phyloP scores from a whole-genome alignment of 1,140 invertebrate genomes.

The Apocrypta bakeri region DNA sequence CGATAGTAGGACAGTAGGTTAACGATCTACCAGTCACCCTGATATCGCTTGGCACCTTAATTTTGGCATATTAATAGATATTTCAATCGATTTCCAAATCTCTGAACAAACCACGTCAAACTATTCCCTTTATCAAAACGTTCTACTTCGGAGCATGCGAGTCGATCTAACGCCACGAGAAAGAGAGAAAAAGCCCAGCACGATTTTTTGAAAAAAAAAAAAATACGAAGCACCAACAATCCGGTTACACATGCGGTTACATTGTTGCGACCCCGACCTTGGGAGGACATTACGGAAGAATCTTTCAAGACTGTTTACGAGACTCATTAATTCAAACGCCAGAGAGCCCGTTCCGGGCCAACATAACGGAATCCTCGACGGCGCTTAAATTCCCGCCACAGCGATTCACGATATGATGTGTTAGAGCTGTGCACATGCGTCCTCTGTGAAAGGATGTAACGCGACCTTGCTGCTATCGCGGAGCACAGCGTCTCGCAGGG shows the following conservation, averaged over 20 bases:
- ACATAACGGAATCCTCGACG: not conserved
- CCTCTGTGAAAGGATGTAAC: not conserved
- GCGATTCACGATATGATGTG: not conserved
- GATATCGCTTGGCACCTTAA: not conserved
- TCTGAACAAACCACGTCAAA: not conserved
- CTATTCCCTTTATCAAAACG: not conserved
- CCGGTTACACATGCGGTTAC: too few species aligned
- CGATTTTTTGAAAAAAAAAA: not conserved
- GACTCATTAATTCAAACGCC: conserved; percentile 16
- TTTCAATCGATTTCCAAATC: not conserved
- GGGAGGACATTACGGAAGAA: not conserved
- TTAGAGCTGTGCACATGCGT: not conserved
- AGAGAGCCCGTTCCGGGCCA: not conserved
- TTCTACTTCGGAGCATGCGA: not conserved
- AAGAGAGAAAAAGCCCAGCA: not conserved
- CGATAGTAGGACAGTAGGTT: not conserved
- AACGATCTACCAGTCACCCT: not conserved
- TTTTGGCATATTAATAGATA: not conserved
- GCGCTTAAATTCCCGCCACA: not conserved
- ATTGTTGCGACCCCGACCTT: conserved; percentile 27
- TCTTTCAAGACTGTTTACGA: conserved; percentile 1
- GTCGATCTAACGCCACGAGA: not conserved
- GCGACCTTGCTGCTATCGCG: not conserved
- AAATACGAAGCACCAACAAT: not conserved
- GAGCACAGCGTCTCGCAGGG: not conserved